Conservation (phyloP, 2,113 vertebrate genomes). For the Calyptomena viridis region DNA sequence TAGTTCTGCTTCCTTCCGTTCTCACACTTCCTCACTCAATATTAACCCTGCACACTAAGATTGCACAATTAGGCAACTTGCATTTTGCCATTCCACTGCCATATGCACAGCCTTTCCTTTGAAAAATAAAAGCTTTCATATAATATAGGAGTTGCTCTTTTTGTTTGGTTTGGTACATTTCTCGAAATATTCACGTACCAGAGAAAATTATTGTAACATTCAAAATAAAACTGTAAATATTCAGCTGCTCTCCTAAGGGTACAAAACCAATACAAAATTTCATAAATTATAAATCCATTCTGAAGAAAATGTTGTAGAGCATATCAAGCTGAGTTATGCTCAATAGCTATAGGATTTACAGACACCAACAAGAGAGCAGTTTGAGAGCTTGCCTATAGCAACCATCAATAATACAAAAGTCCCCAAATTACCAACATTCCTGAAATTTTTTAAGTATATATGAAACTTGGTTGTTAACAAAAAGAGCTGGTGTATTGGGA, state of each 20-base stretch:
- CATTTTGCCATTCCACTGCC: background rate
- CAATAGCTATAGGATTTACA: background rate
- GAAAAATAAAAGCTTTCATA: background rate
- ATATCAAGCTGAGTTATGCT: background rate
- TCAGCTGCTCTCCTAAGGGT: background rate
- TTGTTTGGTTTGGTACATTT: background rate
- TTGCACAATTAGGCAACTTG: background rate
- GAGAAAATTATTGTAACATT: background rate
- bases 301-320: background rate
- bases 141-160: background rate
- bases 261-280: background rate
- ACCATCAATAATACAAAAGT: constrained; percentile 2
- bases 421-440: background rate
- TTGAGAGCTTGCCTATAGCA: constrained; percentile 20
- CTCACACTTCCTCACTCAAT: background rate
- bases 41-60: background rate
- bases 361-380: background rate
- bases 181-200: background rate
- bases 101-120: background rate
- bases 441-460: background rate
- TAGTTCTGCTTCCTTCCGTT: background rate
- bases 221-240: background rate
- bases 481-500: background rate
- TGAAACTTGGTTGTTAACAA: background rate
- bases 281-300: constrained; percentile 1